Evolutionary conservation across 2,888 invertebrate genomes (phyloP).

Genomic region (Arrhopalites spinosus): DNA sequence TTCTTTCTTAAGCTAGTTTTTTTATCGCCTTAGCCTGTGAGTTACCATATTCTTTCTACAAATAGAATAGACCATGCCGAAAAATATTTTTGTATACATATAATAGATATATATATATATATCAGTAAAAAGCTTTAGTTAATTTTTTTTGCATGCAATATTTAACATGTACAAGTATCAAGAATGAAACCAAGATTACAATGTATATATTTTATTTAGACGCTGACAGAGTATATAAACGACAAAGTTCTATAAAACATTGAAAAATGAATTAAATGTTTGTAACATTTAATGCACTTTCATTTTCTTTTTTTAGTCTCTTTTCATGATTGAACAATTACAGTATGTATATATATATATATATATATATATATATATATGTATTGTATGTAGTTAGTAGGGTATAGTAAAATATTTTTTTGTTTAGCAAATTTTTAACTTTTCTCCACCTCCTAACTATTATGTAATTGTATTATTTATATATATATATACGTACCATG

Average conservation of each 20-base stretch:
- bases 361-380: background rate
- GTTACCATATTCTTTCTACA: too few relatives aligned
- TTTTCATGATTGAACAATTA: constrained; percentile 33
- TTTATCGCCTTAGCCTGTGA: too few relatives aligned
- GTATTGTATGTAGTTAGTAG: background rate
- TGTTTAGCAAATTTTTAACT: background rate
- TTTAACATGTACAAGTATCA: background rate
- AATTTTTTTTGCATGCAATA: too few relatives aligned
- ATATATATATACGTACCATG: background rate
- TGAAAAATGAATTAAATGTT: constrained; percentile 6
- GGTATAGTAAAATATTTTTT: background rate
- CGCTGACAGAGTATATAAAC: background rate
- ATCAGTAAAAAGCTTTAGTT: too few relatives aligned
- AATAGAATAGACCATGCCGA: too few relatives aligned
- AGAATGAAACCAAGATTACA: background rate
- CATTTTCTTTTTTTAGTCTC: constrained; percentile 26
- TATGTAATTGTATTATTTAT: background rate
- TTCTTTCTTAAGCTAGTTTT: background rate
- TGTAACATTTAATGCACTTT: too few relatives aligned
- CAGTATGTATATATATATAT: background rate
- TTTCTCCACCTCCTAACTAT: background rate
- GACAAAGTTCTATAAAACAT: too few relatives aligned
- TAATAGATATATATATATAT: too few relatives aligned
- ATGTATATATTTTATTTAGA: constrained; percentile 3
- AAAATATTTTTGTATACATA: too few relatives aligned